These are phyloP conservation scores for Dendrolimus pini DNA, from an alignment of 2,888 invertebrate genomes.

Conservation along the genomic window DNA sequence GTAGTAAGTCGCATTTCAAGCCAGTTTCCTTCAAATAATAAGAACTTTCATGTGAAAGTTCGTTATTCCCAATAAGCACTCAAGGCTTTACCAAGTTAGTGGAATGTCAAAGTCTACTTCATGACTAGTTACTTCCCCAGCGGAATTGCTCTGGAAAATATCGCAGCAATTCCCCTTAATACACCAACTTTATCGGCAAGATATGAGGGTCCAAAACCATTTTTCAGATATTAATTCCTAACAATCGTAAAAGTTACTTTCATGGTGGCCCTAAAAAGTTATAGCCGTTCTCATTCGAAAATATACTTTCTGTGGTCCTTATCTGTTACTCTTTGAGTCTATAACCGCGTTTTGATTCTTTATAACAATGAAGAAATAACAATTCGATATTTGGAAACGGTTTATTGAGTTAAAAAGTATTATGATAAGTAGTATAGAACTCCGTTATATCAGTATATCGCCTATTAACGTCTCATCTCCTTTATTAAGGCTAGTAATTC, in stretches of 20 bases:
- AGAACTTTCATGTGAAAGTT: too few species aligned
- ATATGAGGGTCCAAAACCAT: constrained; percentile 58
- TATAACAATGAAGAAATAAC: constrained; percentile 53
- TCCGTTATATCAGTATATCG: too few species aligned
- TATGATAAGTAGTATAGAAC: not conserved
- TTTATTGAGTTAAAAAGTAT: constrained; percentile 33
- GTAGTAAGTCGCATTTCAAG: too few species aligned
- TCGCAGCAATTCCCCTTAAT: constrained; percentile 33
- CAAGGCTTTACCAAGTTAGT: too few species aligned
- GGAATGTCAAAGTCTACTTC: too few species aligned
- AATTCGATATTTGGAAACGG: constrained; percentile 32
- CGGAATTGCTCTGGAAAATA: constrained; percentile 29
- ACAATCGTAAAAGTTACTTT: constrained; percentile 72
- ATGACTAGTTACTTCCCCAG: not conserved
- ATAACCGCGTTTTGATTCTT: constrained; percentile 43
- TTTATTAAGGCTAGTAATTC: too few species aligned
- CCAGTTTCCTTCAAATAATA: too few species aligned
- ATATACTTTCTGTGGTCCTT: constrained; percentile 58
- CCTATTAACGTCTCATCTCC: too few species aligned
- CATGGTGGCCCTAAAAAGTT: constrained; percentile 66
- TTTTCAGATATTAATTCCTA: constrained; percentile 72
- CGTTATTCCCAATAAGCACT: too few species aligned
- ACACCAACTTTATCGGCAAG: constrained; percentile 50
- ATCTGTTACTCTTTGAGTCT: constrained; percentile 52
- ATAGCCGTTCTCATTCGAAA: constrained; percentile 49